These are phyloP conservation scores for Arge pagana DNA, from an alignment of 2,888 invertebrate genomes.

Conservation along the genomic window DNA sequence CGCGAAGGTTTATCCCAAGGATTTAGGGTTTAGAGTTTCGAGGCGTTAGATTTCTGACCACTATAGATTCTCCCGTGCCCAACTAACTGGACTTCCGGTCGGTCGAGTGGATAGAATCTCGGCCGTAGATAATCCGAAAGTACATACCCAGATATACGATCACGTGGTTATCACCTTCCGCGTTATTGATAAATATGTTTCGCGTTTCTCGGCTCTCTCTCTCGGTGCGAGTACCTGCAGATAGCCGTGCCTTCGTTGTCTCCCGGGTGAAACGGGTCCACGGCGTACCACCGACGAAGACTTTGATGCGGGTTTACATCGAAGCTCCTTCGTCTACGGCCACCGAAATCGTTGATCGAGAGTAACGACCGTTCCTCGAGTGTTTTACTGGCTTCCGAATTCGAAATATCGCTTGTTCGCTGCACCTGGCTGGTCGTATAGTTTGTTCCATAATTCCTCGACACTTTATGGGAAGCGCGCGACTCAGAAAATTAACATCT, in stretches of 20 bases:
- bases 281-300: not conserved
- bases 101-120: slow-evolving; percentile 2
- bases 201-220: slow-evolving; percentile 7
- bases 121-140: not conserved
- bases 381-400: slow-evolving; percentile 18
- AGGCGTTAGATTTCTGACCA: slow-evolving; percentile 13
- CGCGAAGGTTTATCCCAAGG: too few relatives aligned
- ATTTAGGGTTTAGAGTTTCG: too few relatives aligned
- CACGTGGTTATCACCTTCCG: slow-evolving; percentile 36
- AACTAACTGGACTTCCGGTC: slow-evolving; percentile 14
- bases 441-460: too few relatives aligned
- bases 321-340: not conserved
- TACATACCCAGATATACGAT: not conserved
- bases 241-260: too few relatives aligned
- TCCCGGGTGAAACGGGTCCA: too few relatives aligned
- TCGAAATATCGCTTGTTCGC: slow-evolving; percentile 17
- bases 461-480: too few relatives aligned
- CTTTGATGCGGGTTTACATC: slow-evolving; percentile 8
- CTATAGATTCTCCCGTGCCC: slow-evolving; percentile 16
- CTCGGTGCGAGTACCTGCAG: too few relatives aligned
- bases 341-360: slow-evolving; percentile 15
- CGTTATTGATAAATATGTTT: slow-evolving; percentile 43
- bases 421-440: not conserved
- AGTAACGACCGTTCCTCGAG: slow-evolving; percentile 18
- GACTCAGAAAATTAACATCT: too few relatives aligned